A percentile compares a stretch with the other conserved stretches of the same genome.
These are phyloP conservation scores for Eretmochelys imbricata DNA, from an alignment of 2,113 vertebrate genomes.

Conservation along the genomic window DNA sequence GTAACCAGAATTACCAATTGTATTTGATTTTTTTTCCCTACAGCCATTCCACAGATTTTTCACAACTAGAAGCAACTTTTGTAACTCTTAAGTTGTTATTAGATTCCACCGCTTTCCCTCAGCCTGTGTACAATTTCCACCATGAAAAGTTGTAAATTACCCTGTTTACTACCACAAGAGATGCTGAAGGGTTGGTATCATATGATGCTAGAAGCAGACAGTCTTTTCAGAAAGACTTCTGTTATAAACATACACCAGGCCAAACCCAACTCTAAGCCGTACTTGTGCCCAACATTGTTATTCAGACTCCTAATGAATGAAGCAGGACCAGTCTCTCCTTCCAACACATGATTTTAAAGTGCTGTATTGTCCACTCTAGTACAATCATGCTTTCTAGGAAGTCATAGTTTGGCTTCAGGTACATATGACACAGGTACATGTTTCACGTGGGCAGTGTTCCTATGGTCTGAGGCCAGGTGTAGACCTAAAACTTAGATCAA, in stretches of 20 bases:
- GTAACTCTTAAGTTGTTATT: accelerated
- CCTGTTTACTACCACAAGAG: neutral
- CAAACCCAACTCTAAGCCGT: neutral
- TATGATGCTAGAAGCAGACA: neutral
- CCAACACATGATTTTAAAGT: neutral
- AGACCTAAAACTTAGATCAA: neutral
- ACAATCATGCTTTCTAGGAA: neutral
- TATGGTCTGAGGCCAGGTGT: neutral
- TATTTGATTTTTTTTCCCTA: slow-evolving; percentile 14
- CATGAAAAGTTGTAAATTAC: accelerated
- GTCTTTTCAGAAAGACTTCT: neutral
- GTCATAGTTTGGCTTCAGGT: neutral
- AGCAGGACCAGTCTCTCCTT: neutral
- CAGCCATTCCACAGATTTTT: neutral
- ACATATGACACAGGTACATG: neutral
- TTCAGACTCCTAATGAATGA: slow-evolving; percentile 3
- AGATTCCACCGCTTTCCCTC: neutral
- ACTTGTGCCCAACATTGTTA: neutral
- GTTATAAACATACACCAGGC: neutral
- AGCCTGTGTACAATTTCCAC: neutral
- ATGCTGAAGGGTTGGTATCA: neutral
- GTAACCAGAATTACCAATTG: neutral
- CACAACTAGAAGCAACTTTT: accelerated
- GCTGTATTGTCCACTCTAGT: neutral
- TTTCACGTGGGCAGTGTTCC: neutral